Base-by-base conservation (phyloP, 2,113 vertebrate species). In the Morone saxatilis region DNA sequence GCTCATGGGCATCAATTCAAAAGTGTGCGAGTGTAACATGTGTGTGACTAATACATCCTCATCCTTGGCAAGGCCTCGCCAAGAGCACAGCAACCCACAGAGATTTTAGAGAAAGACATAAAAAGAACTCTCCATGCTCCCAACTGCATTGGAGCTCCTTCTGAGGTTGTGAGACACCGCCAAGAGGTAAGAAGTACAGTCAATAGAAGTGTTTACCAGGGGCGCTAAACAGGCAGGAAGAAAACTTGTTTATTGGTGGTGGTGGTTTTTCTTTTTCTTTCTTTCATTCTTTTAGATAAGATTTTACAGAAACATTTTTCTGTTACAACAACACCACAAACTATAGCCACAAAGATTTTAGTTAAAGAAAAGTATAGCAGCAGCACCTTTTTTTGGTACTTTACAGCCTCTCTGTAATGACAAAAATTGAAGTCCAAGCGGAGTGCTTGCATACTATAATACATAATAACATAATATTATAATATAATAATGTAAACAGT, bases 11-110 rank as follows among this genome's bases (percentile, higher is more conserved):
- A 40, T 80, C 71, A 41, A 80, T 79, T 86, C 77, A 78, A 50
- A 67, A 57, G 69, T 79, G 69, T 75, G 71, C 68, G 80, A 81
- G 72, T 66, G 70, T 60, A 81, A 76, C 63, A 69, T 80, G 80
- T 82, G 84, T 85, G 85, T 80, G 85, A 86, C 89, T 86, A 84
- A 89, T 84, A 80, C 78, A 83, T 82, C 59, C 71, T 82, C 80
- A 86, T 81, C 71, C 62, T 79, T 68, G 86, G 80, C 72, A 63
- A 75, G 76, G 72, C 63, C 71, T 76, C 51, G 20, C 77, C 59
- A 56, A 5, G 38, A 89, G 83, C 82, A 62, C 57, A 59, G 62
- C 78, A 81, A 56, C 78, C 80, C 87, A 80, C 87, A 78, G 80
- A 80, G 83, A 84, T 57, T 83, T 72, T 43, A 69, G 77, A 80